Percentiles rank a stretch among this genome's conserved stretches.
Evolutionary conservation across 1,140 invertebrate genomes (phyloP).

Genomic region (Augochlora pura): DNA sequence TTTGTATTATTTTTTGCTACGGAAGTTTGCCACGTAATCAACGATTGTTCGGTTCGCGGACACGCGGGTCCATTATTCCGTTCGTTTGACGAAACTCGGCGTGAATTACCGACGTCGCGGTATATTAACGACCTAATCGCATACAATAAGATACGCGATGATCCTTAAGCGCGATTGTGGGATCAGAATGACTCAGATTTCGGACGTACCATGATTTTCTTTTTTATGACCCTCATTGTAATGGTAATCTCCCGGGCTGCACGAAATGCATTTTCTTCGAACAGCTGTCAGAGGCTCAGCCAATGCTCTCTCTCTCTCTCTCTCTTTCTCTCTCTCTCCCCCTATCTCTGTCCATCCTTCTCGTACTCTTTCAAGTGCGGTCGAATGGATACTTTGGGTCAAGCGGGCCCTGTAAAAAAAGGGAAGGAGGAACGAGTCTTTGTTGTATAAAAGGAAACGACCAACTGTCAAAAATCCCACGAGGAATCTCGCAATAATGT

Average conservation of each 20-base stretch:
- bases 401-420: background rate
- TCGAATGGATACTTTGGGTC: constrained; percentile 21
- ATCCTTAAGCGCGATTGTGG: background rate
- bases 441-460: background rate
- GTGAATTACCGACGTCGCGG: constrained; percentile 12
- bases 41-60: background rate
- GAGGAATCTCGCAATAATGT: background rate
- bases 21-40: background rate
- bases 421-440: background rate
- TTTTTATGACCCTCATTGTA: constrained; percentile 38
- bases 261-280: constrained; percentile 37
- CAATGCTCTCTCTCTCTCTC: constrained; percentile 37
- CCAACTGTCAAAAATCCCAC: constrained; percentile 43
- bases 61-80: background rate
- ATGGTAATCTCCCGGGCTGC: constrained; percentile 39
- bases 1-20: background rate
- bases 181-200: background rate
- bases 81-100: background rate
- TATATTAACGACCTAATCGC: background rate
- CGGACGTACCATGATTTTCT: background rate
- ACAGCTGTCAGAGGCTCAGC: constrained; percentile 49
- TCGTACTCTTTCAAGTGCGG: constrained; percentile 1
- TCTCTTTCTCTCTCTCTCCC: constrained; percentile 32
- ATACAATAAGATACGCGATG: background rate
- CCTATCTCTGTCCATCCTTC: constrained; percentile 31